Evolutionary conservation across 2,113 vertebrate species (phyloP).

Genomic region (Rana temporaria): DNA sequence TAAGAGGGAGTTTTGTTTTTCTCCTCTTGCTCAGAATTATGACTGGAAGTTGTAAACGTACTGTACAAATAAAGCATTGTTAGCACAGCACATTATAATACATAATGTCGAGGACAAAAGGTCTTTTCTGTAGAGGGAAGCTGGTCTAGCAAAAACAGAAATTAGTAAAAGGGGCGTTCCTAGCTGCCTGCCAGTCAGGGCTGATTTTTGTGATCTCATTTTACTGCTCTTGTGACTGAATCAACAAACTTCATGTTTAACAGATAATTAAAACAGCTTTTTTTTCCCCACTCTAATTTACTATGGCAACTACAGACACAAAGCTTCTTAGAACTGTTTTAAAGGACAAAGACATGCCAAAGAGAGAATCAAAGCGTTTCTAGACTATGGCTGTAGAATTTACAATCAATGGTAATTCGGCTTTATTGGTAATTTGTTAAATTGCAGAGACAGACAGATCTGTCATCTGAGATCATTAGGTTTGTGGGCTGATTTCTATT

Average conservation of each 20-base stretch:
- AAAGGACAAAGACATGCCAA: conserved; percentile 3
- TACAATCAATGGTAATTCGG: not conserved
- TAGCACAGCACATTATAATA: conserved; percentile 40
- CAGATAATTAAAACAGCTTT: conserved; percentile 52
- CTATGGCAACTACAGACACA: conserved; percentile 22
- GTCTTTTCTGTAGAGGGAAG: conserved; percentile 50
- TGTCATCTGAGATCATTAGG: too few relatives aligned
- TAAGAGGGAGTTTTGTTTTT: conserved; percentile 2
- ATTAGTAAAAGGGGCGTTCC: conserved; percentile 60
- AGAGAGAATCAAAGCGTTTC: not conserved
- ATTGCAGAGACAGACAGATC: too few relatives aligned
- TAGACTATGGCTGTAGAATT: not conserved
- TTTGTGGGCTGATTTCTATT: too few relatives aligned
- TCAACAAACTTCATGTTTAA: conserved; percentile 53
- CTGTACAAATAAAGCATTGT: conserved; percentile 42
- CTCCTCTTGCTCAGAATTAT: conserved; percentile 15
- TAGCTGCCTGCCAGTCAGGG: conserved; percentile 62
- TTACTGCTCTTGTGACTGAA: conserved; percentile 55
- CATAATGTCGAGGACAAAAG: conserved; percentile 35
- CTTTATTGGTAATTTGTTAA: not conserved
- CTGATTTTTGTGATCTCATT: conserved; percentile 55
- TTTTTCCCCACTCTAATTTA: conserved; percentile 2
- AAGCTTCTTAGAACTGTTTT: conserved; percentile 11
- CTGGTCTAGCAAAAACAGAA: conserved; percentile 63
- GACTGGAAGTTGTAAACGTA: conserved; percentile 36